Evolutionary conservation across 2,113 vertebrate species (phyloP), one percentile per base, ranked within the genome.

Genomic region (Cervus canadensis): DNA sequence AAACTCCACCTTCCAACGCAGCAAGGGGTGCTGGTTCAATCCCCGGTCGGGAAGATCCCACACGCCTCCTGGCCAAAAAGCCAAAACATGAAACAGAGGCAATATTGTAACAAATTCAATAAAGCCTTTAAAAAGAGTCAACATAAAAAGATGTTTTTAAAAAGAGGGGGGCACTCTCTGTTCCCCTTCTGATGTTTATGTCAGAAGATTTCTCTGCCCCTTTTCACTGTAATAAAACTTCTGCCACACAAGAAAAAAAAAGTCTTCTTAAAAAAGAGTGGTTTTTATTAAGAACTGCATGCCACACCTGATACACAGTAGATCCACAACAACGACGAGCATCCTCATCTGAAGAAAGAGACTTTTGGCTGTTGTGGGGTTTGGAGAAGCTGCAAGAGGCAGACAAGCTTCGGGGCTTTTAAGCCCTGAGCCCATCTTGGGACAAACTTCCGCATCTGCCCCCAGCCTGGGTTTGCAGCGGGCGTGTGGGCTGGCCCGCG

Each of bases 401-500:
- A 67, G 95, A 84, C 54, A 57, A 30, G 3, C 26, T 93, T 64
- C 1, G 7, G 43, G 43, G 43, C 43, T 45, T 7, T 45, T 45
- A 7, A 45, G 43, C 43, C 43, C 33, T 26, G 4, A 11, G 30
- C 10, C 50, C 43, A 0, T 36, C 33, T 11, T 30, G 17, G 33
- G 26, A 56, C 25, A 57, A 10, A 9, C 8, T 45, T 56, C 43
- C 17, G 40, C 23, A 52, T 54, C 21, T 67, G 21, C 71, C 33
- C 40, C 56, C 78, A 59, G 48, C 25, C 52, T 19, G 28, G 48
- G 50, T 30, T 48, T 50, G 21, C 15, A 2, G 56, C 16, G 1
- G 26, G 36, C 19, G 1, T 0, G 5, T 5, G 36, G 23, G 76
- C 23, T 3, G 30, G 0, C 1, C 14, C 9, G 0, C 0, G 0